Evolutionary conservation across 2,888 invertebrate species (phyloP), one percentile per base, ranked within the genome.

Genomic region (Allacma fusca): DNA sequence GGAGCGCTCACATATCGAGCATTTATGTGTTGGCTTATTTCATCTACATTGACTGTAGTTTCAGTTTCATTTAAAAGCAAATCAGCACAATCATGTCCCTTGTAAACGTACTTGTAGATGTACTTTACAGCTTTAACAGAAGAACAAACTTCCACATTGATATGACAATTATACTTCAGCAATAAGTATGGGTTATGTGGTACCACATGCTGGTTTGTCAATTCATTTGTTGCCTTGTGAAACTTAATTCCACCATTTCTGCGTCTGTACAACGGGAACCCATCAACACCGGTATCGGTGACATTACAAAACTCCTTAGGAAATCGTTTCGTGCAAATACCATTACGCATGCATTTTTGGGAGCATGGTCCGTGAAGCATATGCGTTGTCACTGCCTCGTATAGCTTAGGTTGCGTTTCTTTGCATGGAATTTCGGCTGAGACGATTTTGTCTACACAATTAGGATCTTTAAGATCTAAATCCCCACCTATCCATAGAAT

Each of bases 111-210:
- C 67, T 84, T 84, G 76, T 80, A 83, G 1, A 84, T 57, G 75
- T 84, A 84, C 73, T 84, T 84, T 1, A 83, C 79, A 23, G 78
- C 77, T 65, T 78, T 65, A 0, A 82, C 70, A 12, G 81, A 76
- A 0, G 78, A 74, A 40, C 80, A 82, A 24, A 79, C 80, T 83
- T 87, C 86, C 1, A 87, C 85, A 81, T 87, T 87, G 50, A 87
- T 86, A 78, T 87, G 87, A 21, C 81, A 80, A 72, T 86, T 82
- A 81, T 83, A 87, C 71, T 83, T 85, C 65, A 80, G 71, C 9
- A 77, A 76, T 21, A 87, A 76, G 73, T 80, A 84, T 1, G 85
- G 85, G 78, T 86, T 86, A 80, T 86, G 86, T 0, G 87, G 87
- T 12, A 87, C 86, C 16, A 68, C 68, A 34, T 21, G 7, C 13